Conservation (phyloP, 2,113 vertebrate species). For the Phyllostomus discolor region DNA sequence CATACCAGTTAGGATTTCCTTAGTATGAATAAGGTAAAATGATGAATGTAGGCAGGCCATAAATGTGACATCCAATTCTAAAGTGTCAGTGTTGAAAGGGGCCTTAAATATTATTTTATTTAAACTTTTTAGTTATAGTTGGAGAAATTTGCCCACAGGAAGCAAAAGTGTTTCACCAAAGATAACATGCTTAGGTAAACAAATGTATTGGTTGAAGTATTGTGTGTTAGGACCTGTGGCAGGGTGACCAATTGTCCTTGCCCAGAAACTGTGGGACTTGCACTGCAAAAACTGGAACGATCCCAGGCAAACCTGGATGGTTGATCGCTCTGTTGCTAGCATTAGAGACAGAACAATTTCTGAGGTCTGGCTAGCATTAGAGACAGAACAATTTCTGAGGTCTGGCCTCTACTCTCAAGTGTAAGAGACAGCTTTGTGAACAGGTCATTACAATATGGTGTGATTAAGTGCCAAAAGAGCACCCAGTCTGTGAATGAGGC, state of each 20-base stretch:
- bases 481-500: not conserved
- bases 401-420: not conserved
- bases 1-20: not conserved
- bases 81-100: not conserved
- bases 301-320: not conserved
- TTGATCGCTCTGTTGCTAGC: not conserved
- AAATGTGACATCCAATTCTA: slow-evolving; percentile 24
- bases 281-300: not conserved
- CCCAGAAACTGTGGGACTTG: not conserved
- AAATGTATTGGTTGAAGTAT: not conserved
- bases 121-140: not conserved
- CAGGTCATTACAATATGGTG: not conserved
- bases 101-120: not conserved
- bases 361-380: not conserved
- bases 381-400: not conserved
- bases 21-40: not conserved
- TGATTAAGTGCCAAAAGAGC: not conserved
- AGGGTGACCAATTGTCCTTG: not conserved
- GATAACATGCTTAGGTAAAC: not conserved
- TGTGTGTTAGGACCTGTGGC: not conserved
- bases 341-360: not conserved
- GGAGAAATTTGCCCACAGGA: not conserved
- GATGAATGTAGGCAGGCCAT: not conserved
- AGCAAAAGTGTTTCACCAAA: not conserved
- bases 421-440: not conserved